phyloP scores from a whole-genome alignment of 2,888 invertebrate species.

The Germaria angustata region DNA sequence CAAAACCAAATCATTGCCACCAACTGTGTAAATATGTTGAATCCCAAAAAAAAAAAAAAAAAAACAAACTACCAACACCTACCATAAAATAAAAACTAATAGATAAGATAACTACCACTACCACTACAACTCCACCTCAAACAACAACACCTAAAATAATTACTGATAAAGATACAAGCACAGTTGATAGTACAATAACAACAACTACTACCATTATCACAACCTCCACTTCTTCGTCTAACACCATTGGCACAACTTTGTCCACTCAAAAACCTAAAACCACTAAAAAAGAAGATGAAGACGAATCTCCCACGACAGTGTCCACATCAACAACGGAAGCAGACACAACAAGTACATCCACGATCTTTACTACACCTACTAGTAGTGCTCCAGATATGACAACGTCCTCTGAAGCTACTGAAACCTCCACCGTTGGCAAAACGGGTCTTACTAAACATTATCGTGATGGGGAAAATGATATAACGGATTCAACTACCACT shows the following conservation, averaged over 20 bases:
- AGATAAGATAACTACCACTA: constrained; percentile 71
- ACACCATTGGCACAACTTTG: constrained; percentile 20
- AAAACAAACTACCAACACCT: constrained; percentile 48
- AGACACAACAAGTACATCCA: constrained; percentile 49
- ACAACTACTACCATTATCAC: constrained; percentile 33
- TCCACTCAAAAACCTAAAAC: constrained; percentile 61
- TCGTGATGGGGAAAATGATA: constrained; percentile 80
- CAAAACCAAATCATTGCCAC: constrained; percentile 34
- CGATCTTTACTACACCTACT: constrained; percentile 42
- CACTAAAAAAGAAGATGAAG: constrained; percentile 57
- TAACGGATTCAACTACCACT: constrained; percentile 73
- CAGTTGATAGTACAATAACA: constrained; percentile 29
- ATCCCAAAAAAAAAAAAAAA: too few relatives aligned
- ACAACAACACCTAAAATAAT: constrained; percentile 65
- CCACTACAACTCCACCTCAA: constrained; percentile 43
- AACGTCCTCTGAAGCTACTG: constrained; percentile 68
- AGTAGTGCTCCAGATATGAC: constrained; percentile 25
- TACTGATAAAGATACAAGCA: constrained; percentile 41
- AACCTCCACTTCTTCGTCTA: constrained; percentile 49
- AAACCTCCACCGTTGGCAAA: constrained; percentile 71
- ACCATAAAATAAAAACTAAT: constrained; percentile 43
- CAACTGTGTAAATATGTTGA: constrained; percentile 76
- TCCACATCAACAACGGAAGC: constrained; percentile 47
- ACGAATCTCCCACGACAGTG: constrained; percentile 19
- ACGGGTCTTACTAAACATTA: constrained; percentile 78